A percentile compares a stretch with the other conserved stretches of the same genome.
Evolutionary conservation across 2,113 vertebrate species (phyloP).

Genomic region (Podilymbus podiceps): DNA sequence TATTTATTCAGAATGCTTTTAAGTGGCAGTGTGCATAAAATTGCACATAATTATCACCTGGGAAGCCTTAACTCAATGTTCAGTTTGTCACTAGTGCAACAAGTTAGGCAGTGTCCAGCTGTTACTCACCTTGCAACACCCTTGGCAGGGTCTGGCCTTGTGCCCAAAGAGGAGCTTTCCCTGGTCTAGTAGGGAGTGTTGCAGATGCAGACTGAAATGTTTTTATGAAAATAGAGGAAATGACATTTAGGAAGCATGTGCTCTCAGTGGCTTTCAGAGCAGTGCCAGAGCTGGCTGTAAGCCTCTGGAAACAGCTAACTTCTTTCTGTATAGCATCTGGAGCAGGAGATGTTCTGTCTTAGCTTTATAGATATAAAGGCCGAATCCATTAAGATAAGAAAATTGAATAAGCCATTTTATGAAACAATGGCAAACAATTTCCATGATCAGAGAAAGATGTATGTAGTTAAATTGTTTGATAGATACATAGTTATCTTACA

Average conservation of each 20-base stretch:
- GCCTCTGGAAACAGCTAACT: background rate
- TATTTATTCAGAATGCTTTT: background rate
- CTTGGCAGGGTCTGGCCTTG: background rate
- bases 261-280: background rate
- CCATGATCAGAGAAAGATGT: background rate
- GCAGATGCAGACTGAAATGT: background rate
- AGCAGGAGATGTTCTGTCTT: background rate
- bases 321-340: background rate
- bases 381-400: background rate
- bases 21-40: background rate
- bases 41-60: background rate
- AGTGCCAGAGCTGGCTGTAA: background rate
- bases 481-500: background rate
- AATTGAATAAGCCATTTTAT: background rate
- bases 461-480: background rate
- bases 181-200: background rate
- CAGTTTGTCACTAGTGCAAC: background rate
- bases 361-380: background rate
- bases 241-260: background rate
- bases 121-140: background rate
- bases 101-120: background rate
- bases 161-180: background rate
- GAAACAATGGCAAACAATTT: background rate
- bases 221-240: conserved; percentile 5
- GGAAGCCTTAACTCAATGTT: background rate